These are phyloP conservation scores for Clinocottus analis DNA, from an alignment of 2,113 vertebrate genomes.

Conservation along the genomic window DNA sequence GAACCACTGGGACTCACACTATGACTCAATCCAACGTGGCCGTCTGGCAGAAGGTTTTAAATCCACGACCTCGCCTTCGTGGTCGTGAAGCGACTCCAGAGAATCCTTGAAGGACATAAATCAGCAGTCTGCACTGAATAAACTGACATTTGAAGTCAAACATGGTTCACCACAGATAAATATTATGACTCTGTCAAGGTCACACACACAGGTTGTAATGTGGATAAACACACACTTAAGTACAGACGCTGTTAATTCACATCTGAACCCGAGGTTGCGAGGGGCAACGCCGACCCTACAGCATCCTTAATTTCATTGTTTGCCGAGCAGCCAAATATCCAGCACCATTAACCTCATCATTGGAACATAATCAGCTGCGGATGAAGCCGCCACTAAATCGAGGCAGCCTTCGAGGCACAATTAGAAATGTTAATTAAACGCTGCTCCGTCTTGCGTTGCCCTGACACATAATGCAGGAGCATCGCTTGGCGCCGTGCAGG, in stretches of 20 bases:
- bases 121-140: conserved; percentile 1
- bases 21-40: conserved; percentile 29
- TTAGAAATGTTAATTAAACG: conserved; percentile 79
- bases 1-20: conserved; percentile 26
- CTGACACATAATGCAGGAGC: conserved; percentile 58
- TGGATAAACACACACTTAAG: conserved; percentile 20
- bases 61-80: too few relatives aligned
- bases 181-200: conserved; percentile 35
- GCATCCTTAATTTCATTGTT: conserved; percentile 51
- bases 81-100: too few relatives aligned
- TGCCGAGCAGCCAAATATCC: conserved; percentile 66
- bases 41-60: conserved; percentile 30
- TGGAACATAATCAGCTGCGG: conserved; percentile 68
- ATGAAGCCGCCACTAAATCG: conserved; percentile 68
- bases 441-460: conserved; percentile 63
- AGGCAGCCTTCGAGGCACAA: conserved; percentile 73
- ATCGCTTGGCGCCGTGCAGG: conserved; percentile 33
- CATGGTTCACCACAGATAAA: conserved; percentile 4
- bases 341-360: conserved; percentile 77
- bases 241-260: conserved; percentile 33
- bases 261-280: conserved; percentile 56
- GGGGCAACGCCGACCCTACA: conserved; percentile 51
- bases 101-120: conserved; percentile 1
- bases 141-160: conserved; percentile 1
- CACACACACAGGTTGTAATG: conserved; percentile 15